Evolutionary conservation across 2,888 invertebrate genomes (phyloP).

Genomic region (Lumbricus terrestris): DNA sequence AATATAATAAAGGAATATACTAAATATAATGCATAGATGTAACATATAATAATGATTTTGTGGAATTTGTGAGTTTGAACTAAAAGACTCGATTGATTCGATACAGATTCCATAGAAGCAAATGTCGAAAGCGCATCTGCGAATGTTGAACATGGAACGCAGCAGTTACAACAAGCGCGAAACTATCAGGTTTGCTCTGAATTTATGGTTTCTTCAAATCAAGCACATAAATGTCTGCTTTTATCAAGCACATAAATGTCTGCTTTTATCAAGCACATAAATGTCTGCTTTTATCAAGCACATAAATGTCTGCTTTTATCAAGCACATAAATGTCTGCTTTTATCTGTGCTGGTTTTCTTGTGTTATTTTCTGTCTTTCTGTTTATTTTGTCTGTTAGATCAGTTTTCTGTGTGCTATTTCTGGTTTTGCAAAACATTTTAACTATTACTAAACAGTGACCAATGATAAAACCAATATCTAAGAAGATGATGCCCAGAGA

Average conservation of each 20-base stretch:
- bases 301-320: no score
- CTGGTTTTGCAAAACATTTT: not conserved
- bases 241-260: not conserved
- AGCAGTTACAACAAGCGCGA: conserved; percentile 62
- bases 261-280: not conserved
- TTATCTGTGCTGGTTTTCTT: not conserved
- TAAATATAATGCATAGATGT: no score
- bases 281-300: no score
- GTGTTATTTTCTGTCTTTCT: not conserved
- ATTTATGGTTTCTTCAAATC: not conserved
- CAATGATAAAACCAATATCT: not conserved
- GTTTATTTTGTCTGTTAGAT: not conserved
- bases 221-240: not conserved
- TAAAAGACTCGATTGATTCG: not conserved
- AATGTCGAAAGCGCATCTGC: conserved; percentile 85
- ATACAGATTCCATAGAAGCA: conserved; percentile 81
- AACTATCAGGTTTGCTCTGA: conserved; percentile 64
- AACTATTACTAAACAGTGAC: not conserved
- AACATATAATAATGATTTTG: no score
- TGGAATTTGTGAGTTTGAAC: not conserved
- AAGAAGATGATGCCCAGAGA: not conserved
- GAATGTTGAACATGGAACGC: conserved; percentile 68
- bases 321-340: not conserved
- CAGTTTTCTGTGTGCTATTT: not conserved
- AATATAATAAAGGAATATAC: no score